Conservation (phyloP, 2,113 vertebrate genomes). For the Pica pica region DNA sequence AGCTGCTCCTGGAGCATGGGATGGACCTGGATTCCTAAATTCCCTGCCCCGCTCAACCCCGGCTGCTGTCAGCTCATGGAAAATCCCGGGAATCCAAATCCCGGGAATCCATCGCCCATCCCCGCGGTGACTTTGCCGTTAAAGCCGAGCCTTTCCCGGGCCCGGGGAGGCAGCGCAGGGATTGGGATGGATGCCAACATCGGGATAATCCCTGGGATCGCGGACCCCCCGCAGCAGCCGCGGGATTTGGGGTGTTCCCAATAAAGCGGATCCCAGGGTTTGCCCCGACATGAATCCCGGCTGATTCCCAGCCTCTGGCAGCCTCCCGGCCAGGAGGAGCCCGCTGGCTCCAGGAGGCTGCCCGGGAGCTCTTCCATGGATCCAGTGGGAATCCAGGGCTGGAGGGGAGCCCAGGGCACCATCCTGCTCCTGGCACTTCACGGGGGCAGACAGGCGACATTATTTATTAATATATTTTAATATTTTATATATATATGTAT, state of each 20-base stretch:
- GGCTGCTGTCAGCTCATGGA: rapidly evolving
- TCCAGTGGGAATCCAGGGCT: background rate
- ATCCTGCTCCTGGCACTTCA: background rate
- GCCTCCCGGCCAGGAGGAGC: background rate
- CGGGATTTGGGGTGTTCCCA: rapidly evolving
- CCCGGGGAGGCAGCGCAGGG: background rate
- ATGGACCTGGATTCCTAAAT: background rate
- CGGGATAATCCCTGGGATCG: background rate
- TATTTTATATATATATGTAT: background rate
- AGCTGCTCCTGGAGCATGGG: background rate
- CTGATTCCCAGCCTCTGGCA: background rate
- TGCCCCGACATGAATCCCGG: background rate
- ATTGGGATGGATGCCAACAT: background rate
- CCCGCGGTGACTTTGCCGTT: background rate
- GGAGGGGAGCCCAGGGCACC: background rate
- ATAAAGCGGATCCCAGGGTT: background rate
- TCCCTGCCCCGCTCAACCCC: background rate
- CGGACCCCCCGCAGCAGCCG: background rate
- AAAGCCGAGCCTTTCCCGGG: background rate
- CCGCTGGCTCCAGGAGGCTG: background rate
- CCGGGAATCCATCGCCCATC: background rate
- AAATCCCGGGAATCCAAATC: background rate
- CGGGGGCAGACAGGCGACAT: background rate
- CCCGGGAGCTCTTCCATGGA: background rate
- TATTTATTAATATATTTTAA: background rate